These are phyloP conservation scores for Pyrrhosoma nymphula DNA, from an alignment of 2,888 invertebrate genomes.

Conservation along the genomic window DNA sequence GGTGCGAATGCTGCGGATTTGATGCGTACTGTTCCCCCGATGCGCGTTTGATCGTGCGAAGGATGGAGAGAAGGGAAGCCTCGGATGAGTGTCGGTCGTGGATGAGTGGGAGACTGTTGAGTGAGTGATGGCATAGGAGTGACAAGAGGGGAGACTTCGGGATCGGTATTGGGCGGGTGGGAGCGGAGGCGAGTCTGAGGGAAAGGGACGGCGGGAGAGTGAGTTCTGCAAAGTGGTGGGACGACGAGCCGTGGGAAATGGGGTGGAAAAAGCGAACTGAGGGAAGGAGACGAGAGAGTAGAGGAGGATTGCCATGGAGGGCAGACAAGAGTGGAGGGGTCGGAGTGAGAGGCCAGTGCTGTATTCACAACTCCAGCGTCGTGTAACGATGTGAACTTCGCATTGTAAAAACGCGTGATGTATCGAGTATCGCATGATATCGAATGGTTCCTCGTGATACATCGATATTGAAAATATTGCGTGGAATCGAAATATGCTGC, in stretches of 20 bases:
- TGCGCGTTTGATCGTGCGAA: background rate
- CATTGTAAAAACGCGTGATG: no score
- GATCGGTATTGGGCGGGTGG: background rate
- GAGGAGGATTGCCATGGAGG: background rate
- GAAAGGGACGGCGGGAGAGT: background rate
- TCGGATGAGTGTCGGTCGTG: background rate
- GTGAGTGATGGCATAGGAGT: background rate
- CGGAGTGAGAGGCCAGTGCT: no score
- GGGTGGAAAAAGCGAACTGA: background rate
- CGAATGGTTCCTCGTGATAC: no score
- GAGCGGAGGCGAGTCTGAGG: background rate
- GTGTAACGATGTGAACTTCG: no score
- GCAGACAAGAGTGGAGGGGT: no score
- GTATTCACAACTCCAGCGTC: no score
- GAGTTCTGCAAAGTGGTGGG: background rate
- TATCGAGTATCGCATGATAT: no score
- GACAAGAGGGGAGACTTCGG: background rate
- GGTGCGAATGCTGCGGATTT: no score
- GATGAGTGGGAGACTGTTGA: background rate
- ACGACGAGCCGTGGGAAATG: conserved; percentile 9
- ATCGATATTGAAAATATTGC: no score
- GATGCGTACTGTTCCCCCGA: no score
- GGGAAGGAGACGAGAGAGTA: background rate
- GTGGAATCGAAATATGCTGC: no score
- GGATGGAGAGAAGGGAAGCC: background rate